A percentile compares a stretch with the other conserved stretches of the same genome.
Evolutionary conservation across 1,140 invertebrate genomes (phyloP).

Genomic region (Oncopodura yosiiana): DNA sequence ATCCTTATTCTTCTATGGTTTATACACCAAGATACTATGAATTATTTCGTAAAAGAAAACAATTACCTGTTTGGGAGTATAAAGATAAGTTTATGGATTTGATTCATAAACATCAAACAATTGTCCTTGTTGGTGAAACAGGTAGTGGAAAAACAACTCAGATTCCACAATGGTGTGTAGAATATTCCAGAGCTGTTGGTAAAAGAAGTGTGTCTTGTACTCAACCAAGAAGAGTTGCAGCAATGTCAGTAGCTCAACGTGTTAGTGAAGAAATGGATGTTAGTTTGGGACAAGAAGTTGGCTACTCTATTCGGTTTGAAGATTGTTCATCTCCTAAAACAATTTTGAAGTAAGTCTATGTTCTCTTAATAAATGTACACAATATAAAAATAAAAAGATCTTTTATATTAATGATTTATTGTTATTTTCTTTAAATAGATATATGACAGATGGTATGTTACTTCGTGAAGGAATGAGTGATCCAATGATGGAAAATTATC

Average conservation of each 20-base stretch:
- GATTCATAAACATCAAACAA: slow-evolving; percentile 76
- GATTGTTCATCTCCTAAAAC: slow-evolving; percentile 95
- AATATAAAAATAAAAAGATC: background rate
- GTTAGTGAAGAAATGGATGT: slow-evolving; percentile 99
- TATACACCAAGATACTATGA: slow-evolving; percentile 74
- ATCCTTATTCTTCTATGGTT: slow-evolving; percentile 61
- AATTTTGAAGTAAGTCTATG: slow-evolving; percentile 55
- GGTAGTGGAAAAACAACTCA: slow-evolving; percentile 97
- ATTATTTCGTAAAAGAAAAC: slow-evolving; percentile 74
- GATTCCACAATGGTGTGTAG: slow-evolving; percentile 81
- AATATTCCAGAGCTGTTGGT: slow-evolving; percentile 64
- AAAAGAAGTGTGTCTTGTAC: slow-evolving; percentile 90
- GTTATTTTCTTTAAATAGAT: slow-evolving; percentile 46
- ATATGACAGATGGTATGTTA: slow-evolving; percentile 99
- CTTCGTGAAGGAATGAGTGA: slow-evolving; percentile 98
- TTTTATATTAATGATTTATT: background rate
- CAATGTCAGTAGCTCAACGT: slow-evolving; percentile 96
- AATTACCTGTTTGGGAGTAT: slow-evolving; percentile 96
- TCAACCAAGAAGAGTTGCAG: slow-evolving; percentile 92
- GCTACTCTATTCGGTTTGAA: slow-evolving; percentile 98
- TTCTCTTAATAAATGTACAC: background rate
- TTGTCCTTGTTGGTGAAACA: slow-evolving; percentile 92
- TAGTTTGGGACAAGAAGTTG: slow-evolving; percentile 90
- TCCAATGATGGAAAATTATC: slow-evolving; percentile 92
- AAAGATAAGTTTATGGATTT: slow-evolving; percentile 89